phyloP scores from a whole-genome alignment of 2,888 invertebrate species.

The Volucella bombylans region DNA sequence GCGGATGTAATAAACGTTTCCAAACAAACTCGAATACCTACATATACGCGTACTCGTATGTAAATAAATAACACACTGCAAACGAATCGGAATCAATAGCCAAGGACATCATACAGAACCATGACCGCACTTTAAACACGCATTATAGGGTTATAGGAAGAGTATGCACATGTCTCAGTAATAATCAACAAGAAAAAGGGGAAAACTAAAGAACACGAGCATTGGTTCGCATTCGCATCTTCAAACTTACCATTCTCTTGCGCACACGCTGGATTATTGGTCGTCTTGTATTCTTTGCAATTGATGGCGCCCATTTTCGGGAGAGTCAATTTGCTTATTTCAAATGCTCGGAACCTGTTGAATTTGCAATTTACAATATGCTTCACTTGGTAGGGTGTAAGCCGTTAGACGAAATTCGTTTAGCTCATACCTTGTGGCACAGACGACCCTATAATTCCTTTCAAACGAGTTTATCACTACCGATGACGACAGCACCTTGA shows the following conservation, averaged over 20 bases:
- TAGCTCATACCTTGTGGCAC: constrained; percentile 44
- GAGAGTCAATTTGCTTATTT: not conserved
- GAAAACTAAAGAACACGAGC: not conserved
- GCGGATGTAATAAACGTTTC: not conserved
- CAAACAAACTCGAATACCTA: no score
- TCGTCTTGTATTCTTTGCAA: constrained; percentile 81
- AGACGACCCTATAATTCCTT: constrained; percentile 25
- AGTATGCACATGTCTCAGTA: constrained; percentile 24
- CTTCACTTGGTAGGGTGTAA: not conserved
- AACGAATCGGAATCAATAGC: constrained; percentile 29
- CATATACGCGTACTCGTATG: no score
- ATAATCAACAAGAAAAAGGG: constrained; percentile 27
- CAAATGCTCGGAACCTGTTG: constrained; percentile 59
- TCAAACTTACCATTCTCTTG: constrained; percentile 66
- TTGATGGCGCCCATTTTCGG: constrained; percentile 79
- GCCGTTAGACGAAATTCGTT: constrained; percentile 24
- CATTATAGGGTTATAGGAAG: no score
- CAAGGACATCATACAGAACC: constrained; percentile 25
- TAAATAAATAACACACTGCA: not conserved
- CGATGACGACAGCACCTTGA: constrained; percentile 56
- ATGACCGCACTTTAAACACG: constrained; percentile 21
- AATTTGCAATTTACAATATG: not conserved
- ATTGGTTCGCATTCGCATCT: constrained; percentile 22
- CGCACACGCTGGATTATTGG: constrained; percentile 67
- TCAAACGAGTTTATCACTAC: constrained; percentile 26